Evolutionary conservation across 2,888 invertebrate species (phyloP), one percentile per base, ranked within the genome.

Genomic region (Itoplectis maculator): DNA sequence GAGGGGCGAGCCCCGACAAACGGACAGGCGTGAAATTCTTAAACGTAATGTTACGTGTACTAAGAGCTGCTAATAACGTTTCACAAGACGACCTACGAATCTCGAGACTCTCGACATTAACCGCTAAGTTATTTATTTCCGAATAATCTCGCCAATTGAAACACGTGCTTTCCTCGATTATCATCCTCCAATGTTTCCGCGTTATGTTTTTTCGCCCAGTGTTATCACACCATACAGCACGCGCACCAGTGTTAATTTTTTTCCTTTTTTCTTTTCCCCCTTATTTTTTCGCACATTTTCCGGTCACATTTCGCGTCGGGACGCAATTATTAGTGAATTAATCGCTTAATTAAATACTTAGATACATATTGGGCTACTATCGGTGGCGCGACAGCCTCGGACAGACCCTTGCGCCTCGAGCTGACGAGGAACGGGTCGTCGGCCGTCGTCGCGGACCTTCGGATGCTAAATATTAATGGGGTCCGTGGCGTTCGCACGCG

Each of bases 141-240:
- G 59, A 76, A 73, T 81, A 82, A 81, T 79, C 79, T 82, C 79
- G 78, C 79, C 73, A 76, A 84, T 81, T 49, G n/a, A 70, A 73
- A 54, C 65, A 61, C 73, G 70, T 42, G 76, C 56, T 49, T 73
- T 54, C 61, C 40, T 54, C 51, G 40, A 80, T 75, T 84, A 13
- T 81, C 69, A 49, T 42, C 20, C 40, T 20, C n/a, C n/a, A n/a
- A n/a, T 49, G 6, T 35, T 40, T n/a, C n/a, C n/a, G n/a, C n/a
- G 5, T 61, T 18, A 18, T 0, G 2, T 37, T 11, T 15, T 54
- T 77, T 65, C 54, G 74, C 54, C 54, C 45, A 54, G n/a, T 54
- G 59, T 70, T n/a, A 63, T 65, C 45, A 72, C 23, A 63, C 56
- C 13, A 69, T 69, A 49, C 45, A 35, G 47, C 35, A 79, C 61